Conservation (phyloP, 1,140 invertebrate genomes). For the Diorhabda carinulata region DNA sequence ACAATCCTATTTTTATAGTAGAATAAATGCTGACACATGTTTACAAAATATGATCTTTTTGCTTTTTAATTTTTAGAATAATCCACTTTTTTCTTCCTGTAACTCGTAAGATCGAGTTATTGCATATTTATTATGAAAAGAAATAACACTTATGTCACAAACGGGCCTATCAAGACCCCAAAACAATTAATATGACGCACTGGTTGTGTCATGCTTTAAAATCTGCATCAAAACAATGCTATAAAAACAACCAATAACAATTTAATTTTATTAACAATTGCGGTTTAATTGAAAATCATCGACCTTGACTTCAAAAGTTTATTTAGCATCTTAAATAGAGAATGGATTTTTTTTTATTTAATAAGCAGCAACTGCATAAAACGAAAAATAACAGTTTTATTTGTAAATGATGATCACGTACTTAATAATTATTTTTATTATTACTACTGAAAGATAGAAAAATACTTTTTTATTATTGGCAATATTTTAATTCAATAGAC, state of each 20-base stretch:
- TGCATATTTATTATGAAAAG: too few relatives aligned
- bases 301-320: neutral
- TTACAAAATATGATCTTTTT: too few relatives aligned
- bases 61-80: too few relatives aligned
- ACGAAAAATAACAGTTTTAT: conserved; percentile 3
- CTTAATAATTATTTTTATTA: neutral
- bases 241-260: conserved; percentile 3
- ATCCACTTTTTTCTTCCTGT: too few relatives aligned
- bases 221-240: conserved; percentile 1
- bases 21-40: too few relatives aligned
- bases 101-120: too few relatives aligned
- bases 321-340: neutral
- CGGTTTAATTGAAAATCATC: neutral
- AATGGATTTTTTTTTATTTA: neutral
- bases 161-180: neutral
- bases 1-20: too few relatives aligned
- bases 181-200: neutral
- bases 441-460: too few relatives aligned
- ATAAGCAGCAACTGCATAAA: neutral
- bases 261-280: neutral
- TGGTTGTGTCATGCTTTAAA: neutral
- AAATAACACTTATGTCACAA: too few relatives aligned
- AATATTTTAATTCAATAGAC: too few relatives aligned
- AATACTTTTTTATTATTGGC: too few relatives aligned
- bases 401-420: neutral